A percentile compares a stretch with the other conserved stretches of the same genome.
These are phyloP conservation scores for Archocentrus centrarchus DNA, from an alignment of 2,113 vertebrate genomes.

Conservation along the genomic window DNA sequence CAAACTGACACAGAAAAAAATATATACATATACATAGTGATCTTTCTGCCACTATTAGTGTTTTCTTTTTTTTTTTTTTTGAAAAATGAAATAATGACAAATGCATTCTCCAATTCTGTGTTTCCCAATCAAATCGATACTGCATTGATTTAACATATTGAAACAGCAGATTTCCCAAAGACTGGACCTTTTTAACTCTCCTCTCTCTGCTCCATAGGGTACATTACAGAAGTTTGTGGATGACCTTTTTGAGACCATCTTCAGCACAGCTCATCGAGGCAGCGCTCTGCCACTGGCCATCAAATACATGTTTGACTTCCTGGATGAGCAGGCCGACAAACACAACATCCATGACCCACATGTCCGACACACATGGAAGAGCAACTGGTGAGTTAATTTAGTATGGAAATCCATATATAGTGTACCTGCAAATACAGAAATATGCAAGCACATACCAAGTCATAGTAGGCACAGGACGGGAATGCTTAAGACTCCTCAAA, in stretches of 20 bases:
- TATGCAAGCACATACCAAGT: neutral
- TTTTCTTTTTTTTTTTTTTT: neutral
- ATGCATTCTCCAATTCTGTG: neutral
- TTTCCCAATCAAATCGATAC: neutral
- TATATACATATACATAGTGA: neutral
- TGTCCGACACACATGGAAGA: constrained; percentile 98
- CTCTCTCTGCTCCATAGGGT: constrained; percentile 79
- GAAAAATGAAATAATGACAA: neutral
- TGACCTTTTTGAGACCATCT: constrained; percentile 98
- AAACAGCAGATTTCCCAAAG: neutral
- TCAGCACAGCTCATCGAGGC: constrained; percentile 97
- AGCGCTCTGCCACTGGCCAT: constrained; percentile 97
- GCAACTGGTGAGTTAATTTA: constrained; percentile 91
- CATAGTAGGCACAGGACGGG: neutral
- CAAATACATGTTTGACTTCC: constrained; percentile 99
- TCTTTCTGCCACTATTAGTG: constrained; percentile 9
- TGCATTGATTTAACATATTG: neutral
- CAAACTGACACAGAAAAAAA: constrained; percentile 6
- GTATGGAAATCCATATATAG: neutral
- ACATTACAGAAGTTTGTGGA: constrained; percentile 99
- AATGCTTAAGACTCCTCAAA: neutral
- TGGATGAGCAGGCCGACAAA: constrained; percentile 98
- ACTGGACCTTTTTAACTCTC: neutral
- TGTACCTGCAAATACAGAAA: neutral
- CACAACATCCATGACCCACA: constrained; percentile 97